Evolutionary conservation across 2,113 vertebrate genomes (phyloP), one percentile per base, ranked within the genome.

Genomic region (Columbina picui): DNA sequence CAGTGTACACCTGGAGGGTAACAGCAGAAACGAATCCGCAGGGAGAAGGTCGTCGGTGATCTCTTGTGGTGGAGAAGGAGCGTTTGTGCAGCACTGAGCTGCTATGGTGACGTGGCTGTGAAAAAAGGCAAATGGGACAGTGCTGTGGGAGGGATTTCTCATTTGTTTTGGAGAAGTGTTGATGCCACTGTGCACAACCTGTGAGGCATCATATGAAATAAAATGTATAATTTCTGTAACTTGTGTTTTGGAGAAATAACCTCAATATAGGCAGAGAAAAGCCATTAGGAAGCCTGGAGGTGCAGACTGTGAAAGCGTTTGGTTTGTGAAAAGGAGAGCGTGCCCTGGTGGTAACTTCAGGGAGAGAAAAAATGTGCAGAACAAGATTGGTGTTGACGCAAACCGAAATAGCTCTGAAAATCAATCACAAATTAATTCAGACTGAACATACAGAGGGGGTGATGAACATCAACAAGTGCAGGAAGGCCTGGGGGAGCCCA

Each of bases 171-270:
- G 34, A 18, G 10, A 49, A 49, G 45, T 10, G 10, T 80, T 49
- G n/a, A 10, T 76, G 53, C 70, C 18, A 2, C 26, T 49, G 27
- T 49, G 13, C 19, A 2, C 0, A 0, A 19, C 45, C 22, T 45
- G 13, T 41, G 61, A 64, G 61, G 5, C 6, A 2, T 71, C 43
- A 8, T 53, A 19, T 59, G 47, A 59, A 36, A 15, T 34, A n/a
- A 18, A 2, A 0, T 45, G 13, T 56, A 10, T 74, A 41, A 41
- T 64, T 45, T 84, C 69, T 82, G 27, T 63, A 45, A 69, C n/a
- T 47, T 69, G 21, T 2, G 0, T 56, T 55, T 38, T 32, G 12
- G 32, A 74, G 47, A 63, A 63, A 60, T 39, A 56, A 56, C 27
- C 67, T 89, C 9, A 27, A 0, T 30, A 83, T 23, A 7, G 30